These are phyloP conservation scores for Orchesella flavescens DNA, from an alignment of 2,888 invertebrate species.

Conservation along the genomic window DNA sequence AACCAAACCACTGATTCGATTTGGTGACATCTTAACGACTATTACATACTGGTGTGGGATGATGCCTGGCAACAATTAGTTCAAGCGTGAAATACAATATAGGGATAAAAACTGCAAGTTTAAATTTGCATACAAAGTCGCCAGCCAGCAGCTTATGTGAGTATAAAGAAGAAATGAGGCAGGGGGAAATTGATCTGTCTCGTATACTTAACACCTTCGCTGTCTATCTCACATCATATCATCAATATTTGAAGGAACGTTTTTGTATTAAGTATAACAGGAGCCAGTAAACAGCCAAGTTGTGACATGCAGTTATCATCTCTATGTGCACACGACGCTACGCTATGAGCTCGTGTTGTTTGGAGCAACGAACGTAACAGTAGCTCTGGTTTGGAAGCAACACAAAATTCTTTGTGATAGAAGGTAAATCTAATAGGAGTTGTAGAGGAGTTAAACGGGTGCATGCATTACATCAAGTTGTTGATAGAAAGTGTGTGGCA, in stretches of 20 bases:
- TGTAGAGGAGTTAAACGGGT: constrained; percentile 8
- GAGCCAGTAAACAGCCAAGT: constrained; percentile 13
- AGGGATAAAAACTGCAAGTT: too few relatives aligned
- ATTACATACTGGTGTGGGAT: too few relatives aligned
- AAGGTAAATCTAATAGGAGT: neutral
- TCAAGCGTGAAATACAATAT: too few relatives aligned
- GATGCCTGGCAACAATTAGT: too few relatives aligned
- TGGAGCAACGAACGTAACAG: too few relatives aligned
- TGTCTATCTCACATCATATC: constrained; percentile 1
- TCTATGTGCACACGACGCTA: neutral
- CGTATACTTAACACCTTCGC: constrained; percentile 36
- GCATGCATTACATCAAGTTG: constrained; percentile 31
- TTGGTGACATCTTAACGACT: too few relatives aligned
- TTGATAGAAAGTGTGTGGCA: neutral
- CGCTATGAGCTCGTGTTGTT: too few relatives aligned
- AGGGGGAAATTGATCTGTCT: constrained; percentile 38
- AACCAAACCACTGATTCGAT: too few relatives aligned
- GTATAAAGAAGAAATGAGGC: neutral
- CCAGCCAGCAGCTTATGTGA: neutral
- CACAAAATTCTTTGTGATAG: neutral
- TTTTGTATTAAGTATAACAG: constrained; percentile 5
- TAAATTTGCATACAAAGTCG: neutral
- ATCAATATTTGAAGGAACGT: too few relatives aligned
- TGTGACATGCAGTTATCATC: constrained; percentile 42
- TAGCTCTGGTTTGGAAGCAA: constrained; percentile 5